A percentile compares a stretch with the other conserved stretches of the same genome.
Evolutionary conservation across 2,113 vertebrate species (phyloP).

Genomic region (Nasalis larvatus): DNA sequence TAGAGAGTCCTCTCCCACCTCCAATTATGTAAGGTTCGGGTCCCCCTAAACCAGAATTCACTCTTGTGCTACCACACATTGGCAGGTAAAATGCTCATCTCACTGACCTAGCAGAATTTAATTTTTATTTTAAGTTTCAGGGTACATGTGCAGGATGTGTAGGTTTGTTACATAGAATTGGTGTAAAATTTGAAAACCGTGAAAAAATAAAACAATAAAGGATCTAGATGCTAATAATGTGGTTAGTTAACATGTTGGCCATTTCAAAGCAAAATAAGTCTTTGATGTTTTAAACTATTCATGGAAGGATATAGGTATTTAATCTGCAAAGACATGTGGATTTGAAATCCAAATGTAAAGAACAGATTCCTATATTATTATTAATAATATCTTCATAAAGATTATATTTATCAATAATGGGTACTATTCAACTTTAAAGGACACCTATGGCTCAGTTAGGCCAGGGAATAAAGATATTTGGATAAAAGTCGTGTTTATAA

Average conservation of each 20-base stretch:
- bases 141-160: too few species aligned
- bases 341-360: slow-evolving; percentile 54
- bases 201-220: not conserved
- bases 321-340: not conserved
- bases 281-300: slow-evolving; percentile 56
- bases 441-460: not conserved
- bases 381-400: slow-evolving; percentile 4
- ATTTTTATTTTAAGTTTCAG: too few species aligned
- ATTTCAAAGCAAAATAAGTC: slow-evolving; percentile 55
- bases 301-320: slow-evolving; percentile 41
- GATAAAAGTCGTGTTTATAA: slow-evolving; percentile 34
- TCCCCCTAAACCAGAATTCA: not conserved
- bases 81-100: not conserved
- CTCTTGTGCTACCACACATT: not conserved
- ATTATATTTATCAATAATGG: slow-evolving; percentile 49
- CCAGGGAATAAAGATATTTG: slow-evolving; percentile 25
- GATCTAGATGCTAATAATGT: not conserved
- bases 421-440: slow-evolving; percentile 40
- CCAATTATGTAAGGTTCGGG: not conserved
- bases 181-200: not conserved
- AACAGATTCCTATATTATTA: not conserved
- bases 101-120: not conserved
- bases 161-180: too few species aligned
- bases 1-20: not conserved
- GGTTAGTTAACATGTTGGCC: not conserved